A percentile compares a stretch with the other conserved stretches of the same genome.
These are phyloP conservation scores for Laothoe populi DNA, from an alignment of 2,888 invertebrate genomes.

Conservation along the genomic window DNA sequence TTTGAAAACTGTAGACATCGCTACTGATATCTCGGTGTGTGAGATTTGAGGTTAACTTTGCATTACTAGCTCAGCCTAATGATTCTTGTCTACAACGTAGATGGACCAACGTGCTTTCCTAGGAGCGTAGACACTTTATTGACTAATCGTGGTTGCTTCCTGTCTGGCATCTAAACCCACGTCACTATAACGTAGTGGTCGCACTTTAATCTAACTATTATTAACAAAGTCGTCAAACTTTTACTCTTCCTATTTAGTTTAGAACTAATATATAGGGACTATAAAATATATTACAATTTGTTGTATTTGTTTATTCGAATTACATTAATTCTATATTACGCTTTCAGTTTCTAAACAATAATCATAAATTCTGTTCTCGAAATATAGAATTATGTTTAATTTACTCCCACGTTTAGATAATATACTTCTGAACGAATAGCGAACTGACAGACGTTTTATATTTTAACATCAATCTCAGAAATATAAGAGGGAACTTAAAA, in stretches of 20 bases:
- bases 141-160: not conserved
- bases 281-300: no score
- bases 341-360: no score
- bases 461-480: slow-evolving; percentile 52
- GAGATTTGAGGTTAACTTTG: not conserved
- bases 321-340: no score
- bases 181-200: not conserved
- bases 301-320: no score
- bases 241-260: no score
- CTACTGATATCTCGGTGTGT: not conserved
- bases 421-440: not conserved
- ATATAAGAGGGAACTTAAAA: slow-evolving; percentile 67
- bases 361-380: not conserved
- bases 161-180: not conserved
- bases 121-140: not conserved
- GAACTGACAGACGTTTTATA: slow-evolving; percentile 16
- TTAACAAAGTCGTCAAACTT: not conserved
- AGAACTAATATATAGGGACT: no score
- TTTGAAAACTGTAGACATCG: no score
- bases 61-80: not conserved
- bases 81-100: not conserved
- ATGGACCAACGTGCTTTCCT: not conserved
- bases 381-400: not conserved
- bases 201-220: not conserved
- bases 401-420: not conserved